These are phyloP conservation scores for Ophonus ardosiacus DNA, from an alignment of 2,888 invertebrate species.

Conservation along the genomic window DNA sequence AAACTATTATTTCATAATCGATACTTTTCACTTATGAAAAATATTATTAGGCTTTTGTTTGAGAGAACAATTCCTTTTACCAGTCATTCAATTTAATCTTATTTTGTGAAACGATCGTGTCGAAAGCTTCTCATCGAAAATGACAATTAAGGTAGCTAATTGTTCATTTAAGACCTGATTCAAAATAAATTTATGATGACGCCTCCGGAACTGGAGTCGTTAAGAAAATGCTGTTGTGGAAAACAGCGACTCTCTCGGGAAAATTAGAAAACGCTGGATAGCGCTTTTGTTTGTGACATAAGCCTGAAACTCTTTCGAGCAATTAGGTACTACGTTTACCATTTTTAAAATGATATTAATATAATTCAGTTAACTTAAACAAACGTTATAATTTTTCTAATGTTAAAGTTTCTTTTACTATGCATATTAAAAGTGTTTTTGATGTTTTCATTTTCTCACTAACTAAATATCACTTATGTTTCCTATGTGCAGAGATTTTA, in stretches of 20 bases:
- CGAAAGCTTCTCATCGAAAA: neutral
- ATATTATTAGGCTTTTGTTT: too few relatives aligned
- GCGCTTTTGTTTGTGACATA: slow-evolving; percentile 27
- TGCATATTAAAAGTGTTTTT: neutral
- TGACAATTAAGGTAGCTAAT: slow-evolving; percentile 13
- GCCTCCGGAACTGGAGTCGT: slow-evolving; percentile 18
- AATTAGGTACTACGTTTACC: slow-evolving; percentile 6
- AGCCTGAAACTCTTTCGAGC: slow-evolving; percentile 18
- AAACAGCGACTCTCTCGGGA: slow-evolving; percentile 23
- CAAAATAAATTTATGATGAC: slow-evolving; percentile 17
- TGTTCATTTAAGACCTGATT: neutral
- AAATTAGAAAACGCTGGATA: slow-evolving; percentile 34
- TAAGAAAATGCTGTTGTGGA: slow-evolving; percentile 13
- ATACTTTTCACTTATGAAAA: too few relatives aligned
- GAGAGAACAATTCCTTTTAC: neutral
- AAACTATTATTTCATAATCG: too few relatives aligned
- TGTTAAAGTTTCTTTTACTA: neutral
- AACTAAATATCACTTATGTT: neutral
- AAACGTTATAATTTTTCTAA: neutral
- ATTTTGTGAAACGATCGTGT: neutral
- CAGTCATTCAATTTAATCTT: neutral
- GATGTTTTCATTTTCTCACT: neutral
- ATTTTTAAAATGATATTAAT: slow-evolving; percentile 22
- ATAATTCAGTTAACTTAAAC: neutral
- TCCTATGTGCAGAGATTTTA: neutral